These are phyloP conservation scores for Trichogramma dendrolimi DNA, from an alignment of 2,888 invertebrate species.

Conservation along the genomic window DNA sequence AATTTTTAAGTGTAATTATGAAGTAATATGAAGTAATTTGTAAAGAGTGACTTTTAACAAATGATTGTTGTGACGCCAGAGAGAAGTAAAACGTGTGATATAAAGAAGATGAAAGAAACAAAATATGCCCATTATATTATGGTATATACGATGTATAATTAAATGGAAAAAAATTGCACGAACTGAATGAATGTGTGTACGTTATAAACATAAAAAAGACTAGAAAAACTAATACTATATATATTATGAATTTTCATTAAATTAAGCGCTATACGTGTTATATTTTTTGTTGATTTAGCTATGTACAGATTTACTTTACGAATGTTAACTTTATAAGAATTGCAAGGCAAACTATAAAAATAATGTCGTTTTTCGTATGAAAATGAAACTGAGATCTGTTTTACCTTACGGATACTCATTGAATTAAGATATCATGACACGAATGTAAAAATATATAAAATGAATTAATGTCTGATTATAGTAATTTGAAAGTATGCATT, in stretches of 20 bases:
- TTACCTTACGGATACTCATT: too few relatives aligned
- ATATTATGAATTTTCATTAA: background rate
- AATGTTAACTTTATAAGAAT: constrained; percentile 34
- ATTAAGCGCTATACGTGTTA: constrained; percentile 31
- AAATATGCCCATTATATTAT: constrained; percentile 24
- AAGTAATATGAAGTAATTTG: too few relatives aligned
- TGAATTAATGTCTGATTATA: too few relatives aligned
- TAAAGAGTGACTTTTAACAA: too few relatives aligned
- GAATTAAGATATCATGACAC: too few relatives aligned
- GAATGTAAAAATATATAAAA: too few relatives aligned
- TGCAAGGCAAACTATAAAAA: constrained; percentile 10
- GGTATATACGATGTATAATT: constrained; percentile 23
- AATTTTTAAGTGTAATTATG: too few relatives aligned
- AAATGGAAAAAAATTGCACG: constrained; percentile 12
- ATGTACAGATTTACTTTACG: constrained; percentile 39
- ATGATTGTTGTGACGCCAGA: too few relatives aligned
- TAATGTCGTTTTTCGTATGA: too few relatives aligned
- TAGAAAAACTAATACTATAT: background rate
- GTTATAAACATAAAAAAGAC: constrained; percentile 8
- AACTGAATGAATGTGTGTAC: constrained; percentile 7
- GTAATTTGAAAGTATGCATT: too few relatives aligned
- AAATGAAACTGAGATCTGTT: too few relatives aligned
- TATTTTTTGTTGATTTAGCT: constrained; percentile 38
- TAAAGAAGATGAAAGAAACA: constrained; percentile 34
- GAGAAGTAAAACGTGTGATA: constrained; percentile 32